Base-by-base conservation (phyloP, 2,113 vertebrate genomes). In the Anolis carolinensis region DNA sequence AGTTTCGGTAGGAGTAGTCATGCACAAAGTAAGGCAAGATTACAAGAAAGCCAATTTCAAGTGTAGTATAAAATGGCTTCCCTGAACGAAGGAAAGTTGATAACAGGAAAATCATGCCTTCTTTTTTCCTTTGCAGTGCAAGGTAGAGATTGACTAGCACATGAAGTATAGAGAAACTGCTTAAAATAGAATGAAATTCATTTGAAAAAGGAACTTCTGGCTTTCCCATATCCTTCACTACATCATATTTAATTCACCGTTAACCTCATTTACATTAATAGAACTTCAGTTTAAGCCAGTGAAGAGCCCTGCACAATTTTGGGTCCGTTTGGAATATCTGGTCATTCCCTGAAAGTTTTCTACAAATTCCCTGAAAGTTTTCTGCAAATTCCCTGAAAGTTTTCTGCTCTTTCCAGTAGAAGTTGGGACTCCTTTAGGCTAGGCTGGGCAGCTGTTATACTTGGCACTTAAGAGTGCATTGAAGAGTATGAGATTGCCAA, bases 281-380 rank as follows among this genome's bases (percentile, higher is more conserved):
- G 23, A 7, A 65, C 34, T 84, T 84, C 39, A 44, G 39, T 63
- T 79, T 79, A 21, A 88, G 32, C 13, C 13, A 75, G 76, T 80
- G 39, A 82, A 79, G 85, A 87, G 82, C 73, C 59, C 36, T 84
- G 14, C 65, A 75, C 62, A 83, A 62, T 92, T 93, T 89, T 90
- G 62, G 25, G 16, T 7, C 87, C 81, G 20, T 50, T 73, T 88
- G 1, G 81, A 86, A 52, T 59, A 8, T 86, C 74, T 88, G 81
- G 67, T n/a, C 39, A 65, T 63, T 87, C 50, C 87, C 88, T 48
- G 5, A 44, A 44, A 44, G 39, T 2, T 44, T 44, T 44, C 39
- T 83, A 82, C 85, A 86, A 91, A 92, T 91, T 44, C 86, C 89
- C 93, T 88, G 68, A 71, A 75, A 86, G 81, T 82, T 78, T 65